Evolutionary conservation across 2,797 vertebrate species (phyloP).

Genomic region (Amazona ochrocephala): DNA sequence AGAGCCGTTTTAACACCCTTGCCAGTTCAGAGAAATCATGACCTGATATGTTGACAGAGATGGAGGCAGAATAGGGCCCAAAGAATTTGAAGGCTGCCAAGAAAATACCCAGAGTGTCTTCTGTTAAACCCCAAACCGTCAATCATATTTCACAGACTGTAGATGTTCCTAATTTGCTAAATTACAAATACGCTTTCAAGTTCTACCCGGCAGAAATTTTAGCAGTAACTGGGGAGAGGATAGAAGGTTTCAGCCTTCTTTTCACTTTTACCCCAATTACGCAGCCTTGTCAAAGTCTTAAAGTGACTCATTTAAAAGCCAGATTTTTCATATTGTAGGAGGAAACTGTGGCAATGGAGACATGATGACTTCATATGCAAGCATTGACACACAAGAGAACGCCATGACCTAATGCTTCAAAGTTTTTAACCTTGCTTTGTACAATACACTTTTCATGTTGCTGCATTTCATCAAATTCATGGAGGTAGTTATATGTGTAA

Average conservation of each 20-base stretch:
- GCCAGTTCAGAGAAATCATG: conserved; percentile 29
- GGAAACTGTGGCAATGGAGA: conserved; percentile 74
- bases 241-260: conserved; percentile 58
- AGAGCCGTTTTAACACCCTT: conserved; percentile 34
- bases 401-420: conserved; percentile 71
- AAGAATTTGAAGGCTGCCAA: conserved; percentile 64
- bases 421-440: conserved; percentile 72
- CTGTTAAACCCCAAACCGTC: conserved; percentile 64
- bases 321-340: conserved; percentile 62
- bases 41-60: conserved; percentile 21
- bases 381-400: conserved; percentile 74
- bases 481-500: conserved; percentile 96
- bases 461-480: conserved; percentile 87
- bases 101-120: conserved; percentile 70
- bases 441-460: conserved; percentile 79
- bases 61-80: conserved; percentile 68
- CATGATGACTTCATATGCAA: conserved; percentile 71
- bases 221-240: conserved; percentile 64
- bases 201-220: conserved; percentile 71
- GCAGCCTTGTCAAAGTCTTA: conserved; percentile 65
- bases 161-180: conserved; percentile 66
- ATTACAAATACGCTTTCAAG: conserved; percentile 70
- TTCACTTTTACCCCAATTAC: conserved; percentile 66
- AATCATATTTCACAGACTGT: conserved; percentile 58
- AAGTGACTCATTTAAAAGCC: conserved; percentile 73